These are phyloP conservation scores for Choloepus didactylus DNA, from an alignment of 2,797 vertebrate species.

Conservation along the genomic window DNA sequence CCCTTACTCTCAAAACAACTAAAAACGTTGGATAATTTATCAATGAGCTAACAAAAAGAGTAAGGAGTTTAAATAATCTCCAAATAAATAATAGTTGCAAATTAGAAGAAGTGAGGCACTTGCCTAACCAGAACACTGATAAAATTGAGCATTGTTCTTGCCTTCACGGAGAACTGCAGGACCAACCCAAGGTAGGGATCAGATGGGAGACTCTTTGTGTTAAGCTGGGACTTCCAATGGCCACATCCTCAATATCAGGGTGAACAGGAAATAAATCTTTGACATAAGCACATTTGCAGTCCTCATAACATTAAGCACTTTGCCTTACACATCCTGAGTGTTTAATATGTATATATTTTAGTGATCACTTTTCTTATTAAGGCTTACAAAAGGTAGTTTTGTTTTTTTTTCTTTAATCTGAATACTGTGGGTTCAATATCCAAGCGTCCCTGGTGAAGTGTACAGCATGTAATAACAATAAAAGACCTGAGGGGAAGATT, in stretches of 20 bases:
- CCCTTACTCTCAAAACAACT: not conserved
- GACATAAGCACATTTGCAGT: not conserved
- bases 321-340: not conserved
- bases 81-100: not conserved
- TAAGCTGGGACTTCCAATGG: not conserved
- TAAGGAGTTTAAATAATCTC: not conserved
- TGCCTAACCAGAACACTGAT: not conserved
- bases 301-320: slow-evolving; percentile 9
- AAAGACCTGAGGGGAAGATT: not conserved
- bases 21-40: not conserved
- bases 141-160: not conserved
- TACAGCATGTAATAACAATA: not conserved
- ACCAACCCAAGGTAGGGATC: not conserved
- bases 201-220: not conserved
- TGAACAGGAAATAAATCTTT: not conserved
- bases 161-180: not conserved
- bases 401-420: not conserved
- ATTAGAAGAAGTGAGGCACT: not conserved
- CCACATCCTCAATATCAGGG: not conserved
- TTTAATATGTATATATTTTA: not conserved
- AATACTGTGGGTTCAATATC: not conserved
- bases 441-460: not conserved
- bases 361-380: not conserved
- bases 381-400: not conserved
- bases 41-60: not conserved